Percentiles rank a stretch among this genome's conserved stretches.
phyloP scores from a whole-genome alignment of 2,113 vertebrate genomes.

The Sclerurus mexicanus region DNA sequence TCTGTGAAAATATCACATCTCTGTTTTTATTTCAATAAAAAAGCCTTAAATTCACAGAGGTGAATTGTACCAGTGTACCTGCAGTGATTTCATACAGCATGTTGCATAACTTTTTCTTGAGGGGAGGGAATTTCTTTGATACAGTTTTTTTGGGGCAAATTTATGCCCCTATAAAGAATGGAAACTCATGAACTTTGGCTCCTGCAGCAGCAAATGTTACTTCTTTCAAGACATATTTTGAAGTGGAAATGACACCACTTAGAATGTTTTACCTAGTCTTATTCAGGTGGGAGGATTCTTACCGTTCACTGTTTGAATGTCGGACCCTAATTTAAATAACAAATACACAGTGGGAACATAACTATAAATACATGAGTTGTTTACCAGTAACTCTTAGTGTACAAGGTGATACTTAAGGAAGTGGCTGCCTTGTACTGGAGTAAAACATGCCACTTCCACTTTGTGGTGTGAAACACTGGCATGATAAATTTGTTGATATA shows the following conservation, averaged over 20 bases:
- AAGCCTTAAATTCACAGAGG: not conserved
- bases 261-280: not conserved
- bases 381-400: not conserved
- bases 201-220: not conserved
- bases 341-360: not conserved
- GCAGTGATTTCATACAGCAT: not conserved
- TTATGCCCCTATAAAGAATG: not conserved
- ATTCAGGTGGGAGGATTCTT: not conserved
- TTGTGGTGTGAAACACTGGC: not conserved
- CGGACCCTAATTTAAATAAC: not conserved
- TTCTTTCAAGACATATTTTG: not conserved
- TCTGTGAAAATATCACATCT: not conserved
- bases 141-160: not conserved
- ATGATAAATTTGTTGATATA: not conserved
- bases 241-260: not conserved
- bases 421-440: not conserved
- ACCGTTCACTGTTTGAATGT: not conserved
- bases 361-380: not conserved
- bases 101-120: not conserved
- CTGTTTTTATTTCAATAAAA: not conserved
- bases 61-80: not conserved
- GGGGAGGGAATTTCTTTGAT: not conserved
- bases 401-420: not conserved
- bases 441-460: not conserved
- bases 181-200: not conserved